Conservation (phyloP, 2,888 invertebrate species). For the Yponomeuta plumbellus region DNA sequence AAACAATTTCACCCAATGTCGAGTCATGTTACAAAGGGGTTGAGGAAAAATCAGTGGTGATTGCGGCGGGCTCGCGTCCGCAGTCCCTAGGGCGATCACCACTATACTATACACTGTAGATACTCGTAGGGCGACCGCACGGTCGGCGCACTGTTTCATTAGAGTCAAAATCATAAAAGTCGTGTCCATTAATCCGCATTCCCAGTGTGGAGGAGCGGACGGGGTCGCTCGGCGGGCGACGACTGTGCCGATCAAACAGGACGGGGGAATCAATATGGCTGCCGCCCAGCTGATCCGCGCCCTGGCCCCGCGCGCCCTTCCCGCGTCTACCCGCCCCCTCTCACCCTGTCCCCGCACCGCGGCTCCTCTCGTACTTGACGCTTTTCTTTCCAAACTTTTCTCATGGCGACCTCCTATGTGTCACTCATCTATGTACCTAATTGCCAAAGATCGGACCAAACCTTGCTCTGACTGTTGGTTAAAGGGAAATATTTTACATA, state of each 20-base stretch:
- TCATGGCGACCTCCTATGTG: constrained; percentile 41
- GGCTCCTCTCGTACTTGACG: constrained; percentile 50
- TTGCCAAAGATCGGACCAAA: constrained; percentile 7
- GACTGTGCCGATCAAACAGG: constrained; percentile 67
- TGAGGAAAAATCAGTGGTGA: constrained; percentile 8
- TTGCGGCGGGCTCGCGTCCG: neutral
- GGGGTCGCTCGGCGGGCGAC: constrained; percentile 47
- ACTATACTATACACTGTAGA: neutral
- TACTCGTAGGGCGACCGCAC: neutral
- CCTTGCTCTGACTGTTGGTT: neutral
- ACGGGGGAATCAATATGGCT: constrained; percentile 74
- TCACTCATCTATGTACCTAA: neutral
- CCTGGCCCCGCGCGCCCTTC: constrained; percentile 19
- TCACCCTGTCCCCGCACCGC: constrained; percentile 34
- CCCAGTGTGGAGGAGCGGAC: constrained; percentile 24
- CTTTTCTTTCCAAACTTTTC: constrained; percentile 37
- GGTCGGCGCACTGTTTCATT: constrained; percentile 47
- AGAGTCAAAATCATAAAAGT: constrained; percentile 75
- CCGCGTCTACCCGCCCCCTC: constrained; percentile 17
- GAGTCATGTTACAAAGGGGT: neutral
- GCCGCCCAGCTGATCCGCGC: constrained; percentile 74
- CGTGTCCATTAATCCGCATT: constrained; percentile 69
- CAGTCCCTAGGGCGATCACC: neutral
- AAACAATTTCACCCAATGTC: constrained; percentile 5
- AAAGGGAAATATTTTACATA: no score